These are phyloP conservation scores for Protula sp. DNA, from an alignment of 2,888 invertebrate genomes.

Conservation along the genomic window DNA sequence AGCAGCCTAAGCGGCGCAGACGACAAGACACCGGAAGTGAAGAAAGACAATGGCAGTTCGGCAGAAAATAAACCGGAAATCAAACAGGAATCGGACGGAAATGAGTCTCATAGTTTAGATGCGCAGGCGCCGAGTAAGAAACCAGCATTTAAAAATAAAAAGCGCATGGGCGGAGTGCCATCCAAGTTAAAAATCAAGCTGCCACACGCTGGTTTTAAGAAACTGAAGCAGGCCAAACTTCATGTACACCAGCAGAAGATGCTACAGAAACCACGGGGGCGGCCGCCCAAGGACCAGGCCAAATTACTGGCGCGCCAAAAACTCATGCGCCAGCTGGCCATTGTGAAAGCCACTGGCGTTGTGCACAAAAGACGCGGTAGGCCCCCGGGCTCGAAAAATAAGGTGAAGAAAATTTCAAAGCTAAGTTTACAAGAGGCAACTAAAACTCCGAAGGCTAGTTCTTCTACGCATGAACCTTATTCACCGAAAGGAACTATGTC, in stretches of 20 bases:
- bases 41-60: too few relatives aligned
- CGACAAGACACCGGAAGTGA: too few relatives aligned
- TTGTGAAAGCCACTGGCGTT: not conserved
- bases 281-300: slow-evolving; percentile 9
- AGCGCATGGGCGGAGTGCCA: too few relatives aligned
- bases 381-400: slow-evolving; percentile 11
- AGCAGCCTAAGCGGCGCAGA: too few relatives aligned
- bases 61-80: too few relatives aligned
- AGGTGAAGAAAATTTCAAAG: not conserved
- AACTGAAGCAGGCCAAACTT: not conserved
- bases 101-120: too few relatives aligned
- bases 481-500: not conserved
- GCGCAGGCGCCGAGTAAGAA: too few relatives aligned
- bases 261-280: slow-evolving; percentile 2
- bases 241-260: not conserved
- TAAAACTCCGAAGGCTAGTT: not conserved
- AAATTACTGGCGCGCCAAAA: not conserved
- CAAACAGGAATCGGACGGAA: too few relatives aligned
- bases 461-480: too few relatives aligned
- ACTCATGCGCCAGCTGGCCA: not conserved
- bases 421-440: too few relatives aligned
- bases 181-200: not conserved
- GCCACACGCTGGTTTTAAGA: not conserved
- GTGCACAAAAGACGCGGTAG: slow-evolving; percentile 5
- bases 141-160: too few relatives aligned